phyloP scores from a whole-genome alignment of 2,113 vertebrate genomes.

The Plecotus auritus region DNA sequence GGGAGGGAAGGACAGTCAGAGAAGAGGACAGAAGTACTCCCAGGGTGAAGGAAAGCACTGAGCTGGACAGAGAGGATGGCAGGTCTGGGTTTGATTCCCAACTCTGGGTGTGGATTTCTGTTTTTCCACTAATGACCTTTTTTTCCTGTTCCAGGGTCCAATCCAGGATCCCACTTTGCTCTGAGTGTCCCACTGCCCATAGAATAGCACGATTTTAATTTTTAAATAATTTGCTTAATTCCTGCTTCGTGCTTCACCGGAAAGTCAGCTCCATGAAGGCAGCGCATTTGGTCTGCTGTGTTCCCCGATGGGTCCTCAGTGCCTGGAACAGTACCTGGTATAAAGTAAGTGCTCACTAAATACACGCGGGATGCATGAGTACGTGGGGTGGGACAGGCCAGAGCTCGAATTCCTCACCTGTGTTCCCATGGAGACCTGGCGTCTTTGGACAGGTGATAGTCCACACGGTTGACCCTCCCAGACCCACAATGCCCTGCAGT shows the following conservation, averaged over 20 bases:
- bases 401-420: neutral
- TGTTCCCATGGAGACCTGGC: neutral
- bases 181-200: neutral
- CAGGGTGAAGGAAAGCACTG: neutral
- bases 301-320: neutral
- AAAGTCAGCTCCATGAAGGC: neutral
- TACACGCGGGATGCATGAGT: neutral
- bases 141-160: neutral
- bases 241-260: neutral
- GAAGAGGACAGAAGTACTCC: neutral
- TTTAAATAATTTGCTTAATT: neutral
- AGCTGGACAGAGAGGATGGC: neutral
- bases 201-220: neutral
- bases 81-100: neutral
- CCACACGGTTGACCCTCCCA: neutral
- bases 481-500: neutral
- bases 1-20: neutral
- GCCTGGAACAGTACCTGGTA: too few species aligned
- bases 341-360: neutral
- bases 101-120: neutral
- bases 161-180: neutral
- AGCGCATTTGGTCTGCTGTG: neutral
- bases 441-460: neutral
- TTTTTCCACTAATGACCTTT: neutral
- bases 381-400: neutral